Conservation (phyloP, 2,113 vertebrate genomes). For the Boulengerochromis microlepis region DNA sequence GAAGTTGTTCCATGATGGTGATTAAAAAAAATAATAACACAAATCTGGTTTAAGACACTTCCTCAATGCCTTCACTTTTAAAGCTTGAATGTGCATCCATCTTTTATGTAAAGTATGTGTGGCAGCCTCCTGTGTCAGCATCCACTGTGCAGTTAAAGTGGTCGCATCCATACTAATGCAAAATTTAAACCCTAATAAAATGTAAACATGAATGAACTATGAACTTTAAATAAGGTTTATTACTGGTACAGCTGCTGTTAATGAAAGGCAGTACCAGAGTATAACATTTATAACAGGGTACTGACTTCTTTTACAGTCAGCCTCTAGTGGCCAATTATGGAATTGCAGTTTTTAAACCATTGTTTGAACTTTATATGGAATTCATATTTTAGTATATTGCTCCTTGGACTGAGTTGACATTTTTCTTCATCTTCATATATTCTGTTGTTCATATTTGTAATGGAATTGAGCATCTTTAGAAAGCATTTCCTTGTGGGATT, state of each 20-base stretch:
- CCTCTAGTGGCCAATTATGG: not conserved
- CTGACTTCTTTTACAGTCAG: not conserved
- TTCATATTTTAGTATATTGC: not conserved
- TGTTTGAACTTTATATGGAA: not conserved
- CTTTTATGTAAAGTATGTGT: not conserved
- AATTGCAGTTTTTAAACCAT: not conserved
- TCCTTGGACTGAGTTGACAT: not conserved
- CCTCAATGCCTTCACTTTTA: fast-evolving
- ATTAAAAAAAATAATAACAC: not conserved
- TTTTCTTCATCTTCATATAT: not conserved
- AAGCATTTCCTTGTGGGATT: not conserved
- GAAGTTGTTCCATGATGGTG: fast-evolving
- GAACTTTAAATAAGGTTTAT: not conserved
- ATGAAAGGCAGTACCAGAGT: not conserved
- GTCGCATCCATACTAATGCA: not conserved
- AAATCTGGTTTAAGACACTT: not conserved
- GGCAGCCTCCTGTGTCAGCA: not conserved
- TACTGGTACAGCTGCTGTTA: not conserved
- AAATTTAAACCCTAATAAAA: not conserved
- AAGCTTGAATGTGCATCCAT: no score
- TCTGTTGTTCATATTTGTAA: not conserved
- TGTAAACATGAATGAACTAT: no score
- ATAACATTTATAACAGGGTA: not conserved
- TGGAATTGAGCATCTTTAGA: not conserved
- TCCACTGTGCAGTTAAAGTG: not conserved